Base-by-base conservation (phyloP, 2,797 vertebrate genomes). In the Cossypha polioptera region DNA sequence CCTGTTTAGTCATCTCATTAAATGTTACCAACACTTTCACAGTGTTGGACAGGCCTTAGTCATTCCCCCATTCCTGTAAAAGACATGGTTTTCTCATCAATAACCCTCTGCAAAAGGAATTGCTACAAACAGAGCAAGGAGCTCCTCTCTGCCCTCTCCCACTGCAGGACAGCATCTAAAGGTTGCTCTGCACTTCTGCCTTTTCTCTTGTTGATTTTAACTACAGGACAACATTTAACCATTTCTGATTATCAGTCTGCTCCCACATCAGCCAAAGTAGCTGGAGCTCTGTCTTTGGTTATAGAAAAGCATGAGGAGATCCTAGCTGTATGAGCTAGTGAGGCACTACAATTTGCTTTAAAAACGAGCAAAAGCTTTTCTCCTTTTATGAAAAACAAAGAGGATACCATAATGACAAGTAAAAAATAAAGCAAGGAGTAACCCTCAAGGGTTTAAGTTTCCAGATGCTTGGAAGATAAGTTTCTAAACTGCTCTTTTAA, bases 1-100 rank as follows among this genome's bases (percentile, higher is more conserved):
- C 66, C 68, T 96, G 79, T 80, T 94, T 95, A 96, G 94, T 96
- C 95, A 96, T 91, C 91, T 90, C 96, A 92, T 92, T 78, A 94
- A 95, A 83, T 71, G 92, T 86, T 84, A 92, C 84, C 88, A 91
- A 81, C 89, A 94, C 95, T 97, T 95, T 88, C 84, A 93, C 68
- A 94, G 91, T 45, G 48, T 28, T 91, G 66, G 92, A 90, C 26
- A 42, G 63, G 43, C 85, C 89, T 94, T 73, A 95, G 92, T 91
- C 82, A 90, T 69, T 93, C 67, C 45, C 59, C 61, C 77, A 9
- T 84, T 94, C 88, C 88, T 91, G 77, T 82, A 86, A 78, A 67
- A 95, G 73, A 66, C 67, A 81, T 3, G 11, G 74, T 90, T 95
- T 96, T 84, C 92, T 84, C 95, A 96, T 95, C 95, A 94, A 86